Evolutionary conservation across 2,888 invertebrate species (phyloP).

Genomic region (Eristalis pertinax): DNA sequence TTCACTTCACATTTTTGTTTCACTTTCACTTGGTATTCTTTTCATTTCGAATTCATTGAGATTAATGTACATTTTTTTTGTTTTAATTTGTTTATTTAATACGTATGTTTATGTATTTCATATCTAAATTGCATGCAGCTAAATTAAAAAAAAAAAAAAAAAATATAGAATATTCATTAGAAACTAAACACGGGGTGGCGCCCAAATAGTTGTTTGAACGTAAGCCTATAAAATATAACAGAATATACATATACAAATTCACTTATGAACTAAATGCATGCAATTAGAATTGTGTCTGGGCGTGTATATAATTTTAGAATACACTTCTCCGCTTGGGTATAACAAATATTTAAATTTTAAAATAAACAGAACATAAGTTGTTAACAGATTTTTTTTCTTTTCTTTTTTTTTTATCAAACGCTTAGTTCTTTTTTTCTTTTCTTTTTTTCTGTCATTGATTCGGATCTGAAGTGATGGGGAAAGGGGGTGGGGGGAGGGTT

Average conservation of each 20-base stretch:
- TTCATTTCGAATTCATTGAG: conserved; percentile 23
- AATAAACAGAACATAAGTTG: not conserved
- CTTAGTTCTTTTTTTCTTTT: not conserved
- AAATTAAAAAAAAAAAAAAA: conserved; percentile 15
- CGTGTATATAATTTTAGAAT: conserved; percentile 5
- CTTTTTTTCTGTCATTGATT: not conserved
- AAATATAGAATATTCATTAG: not conserved
- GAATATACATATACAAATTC: conserved; percentile 19
- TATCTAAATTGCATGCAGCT: conserved; percentile 57
- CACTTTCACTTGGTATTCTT: not conserved
- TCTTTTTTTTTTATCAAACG: not conserved
- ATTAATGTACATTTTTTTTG: conserved; percentile 22
- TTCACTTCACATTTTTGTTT: not conserved
- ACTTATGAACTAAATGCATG: conserved; percentile 55
- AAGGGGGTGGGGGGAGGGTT: not conserved
- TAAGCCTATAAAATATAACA: conserved; percentile 3
- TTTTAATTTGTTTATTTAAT: not conserved
- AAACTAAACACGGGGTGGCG: not conserved
- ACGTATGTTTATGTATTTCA: not conserved
- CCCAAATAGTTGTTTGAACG: not conserved
- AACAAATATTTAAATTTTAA: conserved; percentile 22
- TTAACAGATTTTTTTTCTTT: not conserved
- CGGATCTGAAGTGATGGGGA: not conserved
- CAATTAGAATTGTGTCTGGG: conserved; percentile 34
- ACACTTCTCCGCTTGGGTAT: not conserved